Percentiles rank a stretch among this genome's conserved stretches.
Evolutionary conservation across 2,888 invertebrate genomes (phyloP).

Genomic region (Notodonta ziczac): DNA sequence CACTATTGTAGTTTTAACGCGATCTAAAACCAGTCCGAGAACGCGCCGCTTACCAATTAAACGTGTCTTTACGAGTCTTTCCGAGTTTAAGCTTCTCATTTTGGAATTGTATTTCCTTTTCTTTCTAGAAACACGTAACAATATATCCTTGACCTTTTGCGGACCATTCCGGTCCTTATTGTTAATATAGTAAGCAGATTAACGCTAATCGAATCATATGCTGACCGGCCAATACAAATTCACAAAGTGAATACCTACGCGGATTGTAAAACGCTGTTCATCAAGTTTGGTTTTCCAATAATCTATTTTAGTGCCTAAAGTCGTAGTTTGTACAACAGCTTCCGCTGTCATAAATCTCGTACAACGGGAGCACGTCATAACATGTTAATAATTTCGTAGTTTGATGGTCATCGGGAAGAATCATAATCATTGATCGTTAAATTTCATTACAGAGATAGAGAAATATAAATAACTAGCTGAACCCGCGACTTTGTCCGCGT

Average conservation of each 20-base stretch:
- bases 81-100: constrained; percentile 10
- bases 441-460: background rate
- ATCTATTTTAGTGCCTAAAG: constrained; percentile 27
- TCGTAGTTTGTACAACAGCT: constrained; percentile 29
- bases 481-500: too few relatives aligned
- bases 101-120: background rate
- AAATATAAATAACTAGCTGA: too few relatives aligned
- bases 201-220: constrained; percentile 38
- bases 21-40: constrained; percentile 34
- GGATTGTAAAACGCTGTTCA: constrained; percentile 17
- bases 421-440: constrained; percentile 19
- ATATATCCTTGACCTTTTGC: constrained; percentile 36
- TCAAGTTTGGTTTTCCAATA: constrained; percentile 21
- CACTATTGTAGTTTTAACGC: constrained; percentile 34
- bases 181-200: constrained; percentile 31
- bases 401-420: constrained; percentile 24
- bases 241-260: background rate
- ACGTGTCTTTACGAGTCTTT: constrained; percentile 25
- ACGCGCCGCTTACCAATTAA: constrained; percentile 33
- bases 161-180: constrained; percentile 19
- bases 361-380: constrained; percentile 41
- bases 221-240: background rate
- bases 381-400: constrained; percentile 30
- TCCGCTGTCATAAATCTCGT: constrained; percentile 39
- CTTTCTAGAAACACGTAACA: constrained; percentile 19